Conservation (phyloP, 2,113 vertebrate species). For the Solea senegalensis region DNA sequence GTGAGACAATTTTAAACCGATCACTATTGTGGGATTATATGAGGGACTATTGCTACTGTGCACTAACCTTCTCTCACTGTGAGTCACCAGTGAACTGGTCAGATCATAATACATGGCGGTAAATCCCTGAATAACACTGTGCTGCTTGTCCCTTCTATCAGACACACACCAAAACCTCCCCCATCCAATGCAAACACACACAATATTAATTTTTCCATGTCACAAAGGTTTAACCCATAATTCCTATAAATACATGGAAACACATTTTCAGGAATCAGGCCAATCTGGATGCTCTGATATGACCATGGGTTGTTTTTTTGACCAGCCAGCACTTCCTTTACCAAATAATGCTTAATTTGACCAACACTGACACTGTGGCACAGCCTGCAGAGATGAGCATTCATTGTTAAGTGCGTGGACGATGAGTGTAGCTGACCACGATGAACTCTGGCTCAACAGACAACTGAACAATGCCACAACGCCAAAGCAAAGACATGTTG, state of each 20-base stretch:
- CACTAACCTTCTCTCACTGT: slow-evolving; percentile 29
- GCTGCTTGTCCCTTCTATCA: slow-evolving; percentile 23
- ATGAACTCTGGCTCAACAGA: slow-evolving; percentile 71
- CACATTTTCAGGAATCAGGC: slow-evolving; percentile 54
- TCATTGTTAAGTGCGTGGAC: slow-evolving; percentile 62
- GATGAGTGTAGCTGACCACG: slow-evolving; percentile 32
- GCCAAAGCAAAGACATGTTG: slow-evolving; percentile 71
- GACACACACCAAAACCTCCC: slow-evolving; percentile 42
- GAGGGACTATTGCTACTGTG: slow-evolving; percentile 37
- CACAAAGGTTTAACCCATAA: slow-evolving; percentile 59
- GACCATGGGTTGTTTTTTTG: slow-evolving; percentile 34
- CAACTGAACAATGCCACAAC: slow-evolving; percentile 76
- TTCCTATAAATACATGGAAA: slow-evolving; percentile 50
- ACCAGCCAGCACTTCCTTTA: slow-evolving; percentile 62
- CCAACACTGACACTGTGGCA: slow-evolving; percentile 34
- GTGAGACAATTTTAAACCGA: slow-evolving; percentile 43
- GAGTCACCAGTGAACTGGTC: slow-evolving; percentile 52
- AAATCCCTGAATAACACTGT: slow-evolving; percentile 64
- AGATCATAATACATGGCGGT: slow-evolving; percentile 50
- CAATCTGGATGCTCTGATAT: slow-evolving; percentile 60
- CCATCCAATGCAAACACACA: not conserved
- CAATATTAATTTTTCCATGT: slow-evolving; percentile 34
- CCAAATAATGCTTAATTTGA: slow-evolving; percentile 56
- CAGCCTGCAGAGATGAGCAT: slow-evolving; percentile 63
- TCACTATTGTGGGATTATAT: slow-evolving; percentile 10